Conservation (phyloP, 1,140 invertebrate genomes). For the Drosophila varians region DNA sequence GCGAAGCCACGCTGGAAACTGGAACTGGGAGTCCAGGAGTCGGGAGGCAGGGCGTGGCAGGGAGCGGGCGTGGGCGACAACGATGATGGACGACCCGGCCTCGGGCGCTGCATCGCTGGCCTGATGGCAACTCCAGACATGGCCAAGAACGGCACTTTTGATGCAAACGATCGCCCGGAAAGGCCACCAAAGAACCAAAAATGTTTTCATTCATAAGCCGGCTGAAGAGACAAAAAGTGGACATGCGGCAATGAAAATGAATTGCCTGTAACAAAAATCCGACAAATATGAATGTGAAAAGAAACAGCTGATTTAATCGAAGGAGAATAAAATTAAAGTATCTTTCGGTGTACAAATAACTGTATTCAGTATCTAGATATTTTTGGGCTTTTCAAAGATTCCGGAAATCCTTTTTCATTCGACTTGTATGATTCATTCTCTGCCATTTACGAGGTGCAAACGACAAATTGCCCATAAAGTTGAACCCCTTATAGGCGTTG, state of each 20-base stretch:
- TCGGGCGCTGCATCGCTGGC: constrained; percentile 24
- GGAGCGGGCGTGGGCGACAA: constrained; percentile 16
- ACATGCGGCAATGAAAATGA: constrained; percentile 68
- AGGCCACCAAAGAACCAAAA: constrained; percentile 3
- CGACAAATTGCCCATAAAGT: constrained; percentile 43
- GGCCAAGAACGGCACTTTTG: constrained; percentile 62
- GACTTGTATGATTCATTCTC: constrained; percentile 3
- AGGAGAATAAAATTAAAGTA: constrained; percentile 2
- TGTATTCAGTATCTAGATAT: too few species aligned
- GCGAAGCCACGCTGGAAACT: constrained; percentile 40
- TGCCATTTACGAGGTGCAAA: constrained; percentile 65
- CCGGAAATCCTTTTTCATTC: not conserved
- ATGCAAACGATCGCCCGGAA: constrained; percentile 25
- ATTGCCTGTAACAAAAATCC: constrained; percentile 57
- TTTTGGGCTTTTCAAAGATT: not conserved
- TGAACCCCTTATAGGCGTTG: constrained; percentile 29
- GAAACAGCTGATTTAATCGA: constrained; percentile 5
- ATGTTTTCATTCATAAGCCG: constrained; percentile 67
- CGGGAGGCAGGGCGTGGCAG: not conserved
- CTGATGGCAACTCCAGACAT: constrained; percentile 33
- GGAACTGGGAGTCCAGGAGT: not conserved
- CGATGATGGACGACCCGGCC: constrained; percentile 68
- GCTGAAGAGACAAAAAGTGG: constrained; percentile 32
- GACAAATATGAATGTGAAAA: constrained; percentile 5
- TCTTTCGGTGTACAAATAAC: not conserved